Evolutionary conservation across 1,140 invertebrate species (phyloP).

Genomic region (Micrasema longulum): DNA sequence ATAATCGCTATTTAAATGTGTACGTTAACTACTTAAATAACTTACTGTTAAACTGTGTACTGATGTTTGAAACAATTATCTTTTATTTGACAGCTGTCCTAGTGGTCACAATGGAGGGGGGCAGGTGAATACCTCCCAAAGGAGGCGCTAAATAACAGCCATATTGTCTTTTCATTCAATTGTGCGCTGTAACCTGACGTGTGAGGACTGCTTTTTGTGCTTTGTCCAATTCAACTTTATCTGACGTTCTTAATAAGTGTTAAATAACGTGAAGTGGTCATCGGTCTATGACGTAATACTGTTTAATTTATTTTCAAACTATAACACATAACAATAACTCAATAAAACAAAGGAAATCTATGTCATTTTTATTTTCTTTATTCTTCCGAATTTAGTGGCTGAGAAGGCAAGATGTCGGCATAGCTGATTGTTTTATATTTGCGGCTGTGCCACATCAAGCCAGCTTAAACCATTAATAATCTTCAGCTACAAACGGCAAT

Average conservation of each 20-base stretch:
- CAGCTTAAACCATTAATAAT: conserved; percentile 68
- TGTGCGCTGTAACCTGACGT: conserved; percentile 29
- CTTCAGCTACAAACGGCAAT: no score
- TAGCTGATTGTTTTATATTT: conserved; percentile 72
- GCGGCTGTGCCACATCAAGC: conserved; percentile 76
- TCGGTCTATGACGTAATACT: conserved; percentile 13
- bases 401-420: conserved; percentile 78
- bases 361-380: neutral
- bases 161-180: conserved; percentile 50
- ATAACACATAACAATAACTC: no score
- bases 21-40: no score
- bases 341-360: neutral
- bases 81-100: conserved; percentile 35
- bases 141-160: conserved; percentile 43
- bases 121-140: conserved; percentile 42
- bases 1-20: no score
- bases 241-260: neutral
- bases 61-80: conserved; percentile 20
- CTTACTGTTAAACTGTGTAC: conserved; percentile 13
- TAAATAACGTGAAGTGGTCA: neutral
- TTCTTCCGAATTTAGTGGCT: conserved; percentile 60
- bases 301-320: conserved; percentile 13
- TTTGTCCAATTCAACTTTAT: neutral
- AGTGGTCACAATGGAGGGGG: conserved; percentile 43
- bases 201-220: conserved; percentile 24